Evolutionary conservation across 2,888 invertebrate genomes (phyloP).

Genomic region (Galerucella calmariensis): DNA sequence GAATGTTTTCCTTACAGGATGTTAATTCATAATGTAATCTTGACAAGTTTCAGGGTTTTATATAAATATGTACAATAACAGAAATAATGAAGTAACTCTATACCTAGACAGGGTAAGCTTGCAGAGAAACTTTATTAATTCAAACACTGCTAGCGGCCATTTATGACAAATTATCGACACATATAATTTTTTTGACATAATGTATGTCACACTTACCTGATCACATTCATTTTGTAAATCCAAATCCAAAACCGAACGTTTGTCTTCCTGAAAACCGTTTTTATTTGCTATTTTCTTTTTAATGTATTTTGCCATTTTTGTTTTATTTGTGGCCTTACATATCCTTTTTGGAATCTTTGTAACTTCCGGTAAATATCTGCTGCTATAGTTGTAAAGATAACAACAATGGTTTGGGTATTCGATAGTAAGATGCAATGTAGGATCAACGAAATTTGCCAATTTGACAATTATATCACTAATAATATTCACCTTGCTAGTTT

Average conservation of each 20-base stretch:
- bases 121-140: no score
- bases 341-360: constrained; percentile 31
- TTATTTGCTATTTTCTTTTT: constrained; percentile 8
- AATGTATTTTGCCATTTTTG: constrained; percentile 18
- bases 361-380: constrained; percentile 35
- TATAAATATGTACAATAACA: no score
- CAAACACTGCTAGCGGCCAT: no score
- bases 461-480: constrained; percentile 39
- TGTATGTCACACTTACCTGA: neutral
- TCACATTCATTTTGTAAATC: neutral
- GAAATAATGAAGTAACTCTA: no score
- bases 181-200: no score
- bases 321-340: constrained; percentile 4
- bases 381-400: constrained; percentile 43
- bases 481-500: constrained; percentile 33
- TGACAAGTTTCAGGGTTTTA: no score
- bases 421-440: constrained; percentile 41
- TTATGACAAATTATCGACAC: no score
- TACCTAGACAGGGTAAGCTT: no score
- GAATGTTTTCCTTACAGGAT: no score
- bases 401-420: constrained; percentile 33
- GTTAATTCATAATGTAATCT: no score
- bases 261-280: neutral
- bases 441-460: constrained; percentile 43
- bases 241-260: neutral